Evolutionary conservation across 2,113 vertebrate species (phyloP), one percentile per base, ranked within the genome.

Genomic region (Saguinus midas): DNA sequence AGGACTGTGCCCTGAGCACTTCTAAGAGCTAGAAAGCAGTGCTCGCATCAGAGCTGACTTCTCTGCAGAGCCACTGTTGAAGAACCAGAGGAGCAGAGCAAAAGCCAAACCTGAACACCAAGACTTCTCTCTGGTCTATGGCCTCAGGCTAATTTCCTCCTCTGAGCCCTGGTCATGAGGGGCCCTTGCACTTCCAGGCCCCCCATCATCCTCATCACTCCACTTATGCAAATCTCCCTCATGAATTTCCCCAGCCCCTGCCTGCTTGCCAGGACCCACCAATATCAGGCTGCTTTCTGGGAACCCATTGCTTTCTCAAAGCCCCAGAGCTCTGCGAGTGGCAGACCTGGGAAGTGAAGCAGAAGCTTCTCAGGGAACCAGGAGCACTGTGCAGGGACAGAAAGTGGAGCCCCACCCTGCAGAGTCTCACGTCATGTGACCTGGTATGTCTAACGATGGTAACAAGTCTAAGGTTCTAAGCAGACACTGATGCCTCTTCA

Each of bases 151-250:
- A 61, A 10, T 66, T 32, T 55, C 61, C 32, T 52, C 5, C 45
- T 55, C 83, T 80, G 17, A 13, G 52, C 10, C 61, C 72, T 45
- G 11, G 29, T 84, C 55, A 25, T 9, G 1, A 43, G 16, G 32
- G 61, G 52, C 32, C 37, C 20, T 73, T 17, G 1, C 6, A 11
- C 40, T 6, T 5, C 18, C 37, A 61, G 11, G 55, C 35, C 45
- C 35, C 2, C n/a, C 0, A 0, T 40, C 6, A 3, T 5, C 21
- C 12, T 32, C 25, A 3, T 79, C 43, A 32, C 50, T 35, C 40
- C 17, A 18, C 4, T 29, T 29, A 10, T 2, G 50, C 57, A 70
- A 11, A 17, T 13, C 64, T 52, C 55, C 52, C 25, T 57, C 21
- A 9, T 0, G 6, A 70, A 50, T 32, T 58, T 58, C 76, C 23